A percentile compares a stretch with the other conserved stretches of the same genome.
Conservation (phyloP, 2,113 vertebrate genomes). For the Alethe castanea region DNA sequence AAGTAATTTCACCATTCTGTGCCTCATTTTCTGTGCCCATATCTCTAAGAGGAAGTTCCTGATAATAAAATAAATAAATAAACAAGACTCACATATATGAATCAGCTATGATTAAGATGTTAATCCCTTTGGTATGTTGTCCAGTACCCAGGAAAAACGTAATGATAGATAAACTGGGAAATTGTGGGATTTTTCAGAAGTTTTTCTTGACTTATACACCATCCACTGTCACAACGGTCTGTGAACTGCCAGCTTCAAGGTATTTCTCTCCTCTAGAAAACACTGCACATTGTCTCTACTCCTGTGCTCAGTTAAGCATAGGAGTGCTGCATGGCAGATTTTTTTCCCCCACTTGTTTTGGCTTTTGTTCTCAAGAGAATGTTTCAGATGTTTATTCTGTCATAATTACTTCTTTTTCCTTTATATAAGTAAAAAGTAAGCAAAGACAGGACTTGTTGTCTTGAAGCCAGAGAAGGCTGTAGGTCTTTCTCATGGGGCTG, state of each 20-base stretch:
- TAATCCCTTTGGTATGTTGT: background rate
- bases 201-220: background rate
- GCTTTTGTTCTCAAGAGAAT: background rate
- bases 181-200: background rate
- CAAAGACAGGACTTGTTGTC: background rate
- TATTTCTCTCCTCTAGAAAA: background rate
- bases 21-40: background rate
- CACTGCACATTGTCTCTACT: background rate
- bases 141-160: background rate
- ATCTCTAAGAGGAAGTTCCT: background rate
- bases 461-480: background rate
- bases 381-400: conserved; percentile 19
- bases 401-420: background rate
- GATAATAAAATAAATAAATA: background rate
- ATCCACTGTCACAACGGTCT: background rate
- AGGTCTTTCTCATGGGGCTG: background rate
- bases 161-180: background rate
- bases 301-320: background rate
- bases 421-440: conserved; percentile 34
- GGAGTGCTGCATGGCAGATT: background rate
- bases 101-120: background rate
- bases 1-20: background rate
- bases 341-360: background rate
- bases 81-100: background rate
- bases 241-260: background rate